These are phyloP conservation scores for Cheiracanthium punctorium DNA, from an alignment of 2,888 invertebrate species.

Conservation along the genomic window DNA sequence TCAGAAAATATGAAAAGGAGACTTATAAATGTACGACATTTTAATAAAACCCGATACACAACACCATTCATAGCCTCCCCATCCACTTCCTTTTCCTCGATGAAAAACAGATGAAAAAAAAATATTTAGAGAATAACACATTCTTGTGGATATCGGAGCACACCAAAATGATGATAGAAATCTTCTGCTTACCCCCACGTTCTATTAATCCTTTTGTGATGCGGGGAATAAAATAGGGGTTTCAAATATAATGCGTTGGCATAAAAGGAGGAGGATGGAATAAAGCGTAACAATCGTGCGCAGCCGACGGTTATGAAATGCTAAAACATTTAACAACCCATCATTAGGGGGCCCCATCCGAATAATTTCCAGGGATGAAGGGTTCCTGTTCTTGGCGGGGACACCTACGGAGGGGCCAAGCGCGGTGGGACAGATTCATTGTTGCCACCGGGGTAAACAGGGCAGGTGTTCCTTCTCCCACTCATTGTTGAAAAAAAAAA, in stretches of 20 bases:
- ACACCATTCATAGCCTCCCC: no score
- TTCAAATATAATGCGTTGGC: slow-evolving; percentile 15
- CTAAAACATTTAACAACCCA: slow-evolving; percentile 61
- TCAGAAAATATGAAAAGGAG: no score
- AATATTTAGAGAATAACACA: not conserved
- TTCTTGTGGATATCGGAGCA: not conserved
- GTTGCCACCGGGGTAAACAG: not conserved
- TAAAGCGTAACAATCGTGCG: not conserved
- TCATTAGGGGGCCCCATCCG: slow-evolving; percentile 57
- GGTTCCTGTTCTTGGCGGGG: not conserved
- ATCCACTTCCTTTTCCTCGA: no score
- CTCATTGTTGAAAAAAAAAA: not conserved
- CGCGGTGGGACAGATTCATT: not conserved
- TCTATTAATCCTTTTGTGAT: slow-evolving; percentile 13
- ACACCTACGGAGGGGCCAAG: slow-evolving; percentile 7
- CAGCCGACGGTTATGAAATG: slow-evolving; percentile 32
- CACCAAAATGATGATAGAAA: not conserved
- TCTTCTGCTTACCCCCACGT: not conserved
- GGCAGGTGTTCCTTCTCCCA: slow-evolving; percentile 8
- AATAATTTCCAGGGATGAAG: slow-evolving; percentile 23
- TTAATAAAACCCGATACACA: no score
- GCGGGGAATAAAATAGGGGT: not conserved
- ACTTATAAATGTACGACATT: no score
- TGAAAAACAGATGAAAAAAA: no score
- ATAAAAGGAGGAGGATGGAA: slow-evolving; percentile 18